A percentile compares a stretch with the other conserved stretches of the same genome.
phyloP scores from a whole-genome alignment of 92 coral and sea anemone genomes.

The Pocillopora grandis region DNA sequence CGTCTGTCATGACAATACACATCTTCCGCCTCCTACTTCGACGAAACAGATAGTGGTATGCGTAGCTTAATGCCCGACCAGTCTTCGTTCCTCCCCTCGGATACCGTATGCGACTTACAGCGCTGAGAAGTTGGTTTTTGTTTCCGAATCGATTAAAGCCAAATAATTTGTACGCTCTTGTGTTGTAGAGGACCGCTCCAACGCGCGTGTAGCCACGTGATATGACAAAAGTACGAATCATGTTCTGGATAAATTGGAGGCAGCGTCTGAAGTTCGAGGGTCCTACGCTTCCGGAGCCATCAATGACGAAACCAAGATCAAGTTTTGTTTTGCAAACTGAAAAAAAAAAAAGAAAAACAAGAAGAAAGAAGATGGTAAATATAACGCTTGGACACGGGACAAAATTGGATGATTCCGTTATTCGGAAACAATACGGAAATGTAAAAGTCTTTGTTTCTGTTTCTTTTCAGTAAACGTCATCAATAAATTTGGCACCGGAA shows the following conservation, averaged over 20 bases:
- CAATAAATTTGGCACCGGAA: too few relatives aligned
- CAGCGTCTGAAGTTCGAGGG: slow-evolving; percentile 78
- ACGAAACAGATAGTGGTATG: slow-evolving; percentile 55
- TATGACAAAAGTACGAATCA: slow-evolving; percentile 60
- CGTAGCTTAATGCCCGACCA: slow-evolving; percentile 69
- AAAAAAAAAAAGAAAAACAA: not conserved
- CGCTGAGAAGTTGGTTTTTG: slow-evolving; percentile 55
- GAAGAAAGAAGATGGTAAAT: not conserved
- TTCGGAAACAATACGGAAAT: too few relatives aligned
- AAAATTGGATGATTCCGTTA: too few relatives aligned
- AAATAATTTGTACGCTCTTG: slow-evolving; percentile 36
- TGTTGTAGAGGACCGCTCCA: slow-evolving; percentile 42
- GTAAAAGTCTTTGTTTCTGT: too few relatives aligned
- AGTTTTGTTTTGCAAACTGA: slow-evolving; percentile 56
- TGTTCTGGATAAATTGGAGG: slow-evolving; percentile 61
- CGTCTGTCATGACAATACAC: slow-evolving; percentile 84
- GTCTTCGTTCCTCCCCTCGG: slow-evolving; percentile 82
- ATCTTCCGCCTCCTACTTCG: slow-evolving; percentile 66
- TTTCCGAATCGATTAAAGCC: slow-evolving; percentile 53
- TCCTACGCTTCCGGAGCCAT: slow-evolving; percentile 88
- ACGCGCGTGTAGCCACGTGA: slow-evolving; percentile 53
- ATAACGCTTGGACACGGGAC: too few relatives aligned
- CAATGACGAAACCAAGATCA: slow-evolving; percentile 72
- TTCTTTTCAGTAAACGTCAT: too few relatives aligned
- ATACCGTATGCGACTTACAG: slow-evolving; percentile 73